Conservation (phyloP, 2,888 invertebrate species). For the Drosophila prostipennis region DNA sequence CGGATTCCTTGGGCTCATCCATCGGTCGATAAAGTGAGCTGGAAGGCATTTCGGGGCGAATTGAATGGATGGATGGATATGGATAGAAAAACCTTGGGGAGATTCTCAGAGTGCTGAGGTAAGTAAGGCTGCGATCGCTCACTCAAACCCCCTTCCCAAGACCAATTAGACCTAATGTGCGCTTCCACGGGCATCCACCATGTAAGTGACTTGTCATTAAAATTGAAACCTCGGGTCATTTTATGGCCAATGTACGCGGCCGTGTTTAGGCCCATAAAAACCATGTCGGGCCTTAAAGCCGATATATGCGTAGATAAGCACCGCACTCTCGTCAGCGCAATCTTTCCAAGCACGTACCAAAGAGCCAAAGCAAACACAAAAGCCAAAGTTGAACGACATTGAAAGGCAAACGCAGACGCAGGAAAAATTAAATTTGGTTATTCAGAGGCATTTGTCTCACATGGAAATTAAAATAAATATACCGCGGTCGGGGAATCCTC, state of each 20-base stretch:
- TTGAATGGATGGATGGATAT: slow-evolving; percentile 19
- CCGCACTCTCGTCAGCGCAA: slow-evolving; percentile 31
- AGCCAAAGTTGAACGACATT: slow-evolving; percentile 73
- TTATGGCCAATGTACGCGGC: slow-evolving; percentile 53
- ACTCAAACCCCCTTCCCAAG: slow-evolving; percentile 2
- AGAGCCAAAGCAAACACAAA: slow-evolving; percentile 20
- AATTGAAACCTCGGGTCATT: slow-evolving; percentile 73
- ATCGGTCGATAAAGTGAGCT: slow-evolving; percentile 40
- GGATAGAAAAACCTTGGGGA: background rate
- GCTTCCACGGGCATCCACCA: slow-evolving; percentile 23
- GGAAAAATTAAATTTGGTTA: slow-evolving; percentile 45
- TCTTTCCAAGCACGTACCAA: slow-evolving; percentile 70
- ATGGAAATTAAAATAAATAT: slow-evolving; percentile 70
- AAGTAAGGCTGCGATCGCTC: background rate
- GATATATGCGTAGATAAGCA: slow-evolving; percentile 58
- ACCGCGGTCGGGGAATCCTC: slow-evolving; percentile 32
- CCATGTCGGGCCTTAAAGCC: slow-evolving; percentile 3
- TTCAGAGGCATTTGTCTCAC: slow-evolving; percentile 35
- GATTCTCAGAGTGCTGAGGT: slow-evolving; percentile 6
- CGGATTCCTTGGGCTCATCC: slow-evolving; percentile 15
- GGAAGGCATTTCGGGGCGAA: slow-evolving; percentile 16
- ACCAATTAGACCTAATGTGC: slow-evolving; percentile 61
- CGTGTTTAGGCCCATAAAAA: slow-evolving; percentile 48
- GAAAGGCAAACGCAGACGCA: slow-evolving; percentile 13
- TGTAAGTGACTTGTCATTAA: slow-evolving; percentile 76